These are phyloP conservation scores for Ceyx margarethae DNA, from an alignment of 2,113 vertebrate genomes.

Conservation along the genomic window DNA sequence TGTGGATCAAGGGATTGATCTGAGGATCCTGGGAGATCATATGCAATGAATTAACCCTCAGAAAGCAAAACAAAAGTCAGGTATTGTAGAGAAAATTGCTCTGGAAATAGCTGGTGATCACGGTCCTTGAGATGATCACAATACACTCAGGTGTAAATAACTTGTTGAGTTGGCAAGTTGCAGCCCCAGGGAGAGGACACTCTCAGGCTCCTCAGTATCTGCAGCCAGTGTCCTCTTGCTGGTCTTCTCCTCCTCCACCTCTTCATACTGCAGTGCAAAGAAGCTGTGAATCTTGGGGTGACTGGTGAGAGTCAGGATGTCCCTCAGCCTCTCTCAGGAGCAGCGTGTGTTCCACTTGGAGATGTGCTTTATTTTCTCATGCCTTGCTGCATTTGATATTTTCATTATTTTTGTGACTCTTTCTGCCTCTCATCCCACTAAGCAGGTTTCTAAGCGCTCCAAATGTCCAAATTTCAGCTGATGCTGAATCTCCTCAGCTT, in stretches of 20 bases:
- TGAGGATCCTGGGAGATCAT: fast-evolving
- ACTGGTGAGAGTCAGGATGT: not conserved
- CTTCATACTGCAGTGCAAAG: not conserved
- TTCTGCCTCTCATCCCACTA: not conserved
- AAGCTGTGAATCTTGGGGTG: fast-evolving
- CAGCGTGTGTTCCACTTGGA: not conserved
- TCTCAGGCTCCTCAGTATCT: not conserved
- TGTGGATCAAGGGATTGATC: not conserved
- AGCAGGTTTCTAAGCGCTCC: not conserved
- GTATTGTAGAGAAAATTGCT: not conserved
- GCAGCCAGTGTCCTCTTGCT: not conserved
- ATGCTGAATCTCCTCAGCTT: not conserved
- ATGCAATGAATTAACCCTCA: not conserved
- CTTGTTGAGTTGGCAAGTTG: not conserved
- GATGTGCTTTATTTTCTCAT: not conserved
- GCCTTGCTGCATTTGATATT: fast-evolving
- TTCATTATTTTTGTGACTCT: fast-evolving
- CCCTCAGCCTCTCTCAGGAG: fast-evolving
- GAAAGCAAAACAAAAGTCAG: not conserved
- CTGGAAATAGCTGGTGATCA: not conserved
- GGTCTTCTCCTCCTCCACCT: not conserved
- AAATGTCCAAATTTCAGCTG: not conserved
- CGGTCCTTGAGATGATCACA: not conserved
- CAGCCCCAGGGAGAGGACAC: not conserved
- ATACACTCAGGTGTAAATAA: not conserved